Base-by-base conservation (phyloP, 37 sponge, comb jelly and placozoan species). In the Aphrocallistes beatrix region DNA sequence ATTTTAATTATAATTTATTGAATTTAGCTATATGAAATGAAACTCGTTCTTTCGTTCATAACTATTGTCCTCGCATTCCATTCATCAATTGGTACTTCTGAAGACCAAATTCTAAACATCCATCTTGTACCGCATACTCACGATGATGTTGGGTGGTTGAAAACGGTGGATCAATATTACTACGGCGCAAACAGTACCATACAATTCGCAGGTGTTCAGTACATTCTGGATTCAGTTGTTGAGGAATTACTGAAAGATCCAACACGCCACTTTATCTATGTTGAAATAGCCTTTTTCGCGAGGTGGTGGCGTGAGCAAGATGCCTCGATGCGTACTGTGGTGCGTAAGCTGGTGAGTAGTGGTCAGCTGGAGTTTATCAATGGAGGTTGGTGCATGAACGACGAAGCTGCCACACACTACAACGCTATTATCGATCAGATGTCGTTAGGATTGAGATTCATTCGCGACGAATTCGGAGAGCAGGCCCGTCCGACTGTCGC, bases 131-230 rank as follows among this genome's bases (percentile, higher is more conserved):
- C 94, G 0, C 99, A 98, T 88, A 98, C 99, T 0, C 99, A 98
- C 83, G 95, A 98, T 81, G 99, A 98, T 50, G 94, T 94, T 3
- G 99, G 99, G 21, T 98, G 99, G 99, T 88, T 94, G 40, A 94
- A 94, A 75, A 98, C 99, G 0, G 90, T 95, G 81, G 99, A 98
- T 50, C 89, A 98, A 82, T 98, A 98, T 84, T 98, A 89, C 51
- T 95, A 93, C 83, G 95, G 94, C 82, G 86, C 91, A 17, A 40
- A 87, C 38, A 82, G 48, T 36, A 47, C 17, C 47, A 87, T 89
- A 37, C 87, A 85, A 37, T 39, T 42, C 23, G 92, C 87, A n/a
- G 89, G 87, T 38, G 95, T 94, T 0, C 90, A 92, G 85, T 92
- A 94, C 69, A 94, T 94, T 16, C 82, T 94, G 36, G 89, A 90